Percentiles rank a stretch among this genome's conserved stretches.
Evolutionary conservation across 1,140 invertebrate species (phyloP).

Genomic region (Coelopa frigida): DNA sequence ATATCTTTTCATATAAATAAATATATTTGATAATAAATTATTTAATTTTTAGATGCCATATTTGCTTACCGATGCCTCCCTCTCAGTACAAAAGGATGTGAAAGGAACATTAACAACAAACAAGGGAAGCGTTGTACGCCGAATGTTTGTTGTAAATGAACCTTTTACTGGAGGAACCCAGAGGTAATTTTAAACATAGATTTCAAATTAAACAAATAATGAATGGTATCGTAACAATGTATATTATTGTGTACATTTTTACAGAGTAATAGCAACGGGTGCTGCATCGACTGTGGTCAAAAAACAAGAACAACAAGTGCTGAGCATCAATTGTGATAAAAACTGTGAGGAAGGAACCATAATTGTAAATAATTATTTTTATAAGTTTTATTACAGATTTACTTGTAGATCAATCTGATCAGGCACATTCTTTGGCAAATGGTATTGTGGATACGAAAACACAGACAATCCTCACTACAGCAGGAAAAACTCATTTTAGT

Average conservation of each 20-base stretch:
- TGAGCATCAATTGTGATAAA: conserved; percentile 42
- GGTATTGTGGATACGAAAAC: conserved; percentile 43
- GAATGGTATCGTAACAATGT: no score
- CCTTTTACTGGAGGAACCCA: conserved; percentile 38
- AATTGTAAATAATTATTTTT: conserved; percentile 8
- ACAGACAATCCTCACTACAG: conserved; percentile 41
- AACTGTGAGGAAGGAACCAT: conserved; percentile 37
- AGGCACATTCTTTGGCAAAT: conserved; percentile 37
- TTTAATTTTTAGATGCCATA: conserved; percentile 40
- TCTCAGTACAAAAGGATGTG: conserved; percentile 43
- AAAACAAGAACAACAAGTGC: conserved; percentile 42
- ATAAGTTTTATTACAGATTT: conserved; percentile 28
- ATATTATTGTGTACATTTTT: not conserved
- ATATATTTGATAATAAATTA: no score
- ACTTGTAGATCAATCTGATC: conserved; percentile 40
- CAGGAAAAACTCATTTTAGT: conserved; percentile 46
- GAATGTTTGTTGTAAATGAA: conserved; percentile 45
- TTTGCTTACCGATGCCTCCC: conserved; percentile 41
- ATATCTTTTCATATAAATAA: no score
- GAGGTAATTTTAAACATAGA: conserved; percentile 22
- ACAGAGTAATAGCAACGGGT: conserved; percentile 40
- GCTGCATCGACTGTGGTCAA: conserved; percentile 35
- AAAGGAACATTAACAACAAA: conserved; percentile 37
- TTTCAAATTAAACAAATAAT: no score
- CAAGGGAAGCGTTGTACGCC: conserved; percentile 42